Conservation (phyloP, 2,888 invertebrate genomes). For the Pycnomerus fuliginosus region DNA sequence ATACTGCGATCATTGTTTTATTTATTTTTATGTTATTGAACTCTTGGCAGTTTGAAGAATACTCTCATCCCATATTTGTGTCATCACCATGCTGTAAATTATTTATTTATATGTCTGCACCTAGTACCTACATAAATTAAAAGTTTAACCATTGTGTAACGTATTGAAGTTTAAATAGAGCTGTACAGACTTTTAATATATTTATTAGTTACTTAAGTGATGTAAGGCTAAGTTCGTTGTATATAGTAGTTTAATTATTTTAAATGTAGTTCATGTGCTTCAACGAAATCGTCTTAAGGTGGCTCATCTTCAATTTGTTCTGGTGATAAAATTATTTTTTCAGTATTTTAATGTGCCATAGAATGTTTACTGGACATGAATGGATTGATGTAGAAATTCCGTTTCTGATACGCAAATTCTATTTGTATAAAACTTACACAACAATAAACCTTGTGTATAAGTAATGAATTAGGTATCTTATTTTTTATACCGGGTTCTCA, state of each 20-base stretch:
- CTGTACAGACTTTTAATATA: conserved; percentile 44
- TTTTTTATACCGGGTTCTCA: too few species aligned
- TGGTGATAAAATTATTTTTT: conserved; percentile 22
- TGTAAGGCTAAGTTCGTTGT: conserved; percentile 29
- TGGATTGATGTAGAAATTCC: too few species aligned
- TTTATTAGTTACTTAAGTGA: conserved; percentile 30
- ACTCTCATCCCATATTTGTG: conserved; percentile 21
- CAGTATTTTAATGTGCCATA: conserved; percentile 29
- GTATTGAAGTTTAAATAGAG: conserved; percentile 38
- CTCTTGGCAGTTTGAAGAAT: conserved; percentile 17
- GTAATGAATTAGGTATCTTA: too few species aligned
- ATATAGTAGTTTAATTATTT: conserved; percentile 27
- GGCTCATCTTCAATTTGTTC: conserved; percentile 12
- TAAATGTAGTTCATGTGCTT: conserved; percentile 23
- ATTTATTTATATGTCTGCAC: conserved; percentile 37
- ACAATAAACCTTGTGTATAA: too few species aligned
- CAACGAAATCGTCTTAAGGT: conserved; percentile 11
- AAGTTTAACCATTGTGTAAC: conserved; percentile 25
- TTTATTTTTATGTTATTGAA: conserved; percentile 15
- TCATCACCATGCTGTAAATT: conserved; percentile 35
- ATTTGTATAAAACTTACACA: too few species aligned
- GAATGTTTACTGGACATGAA: too few species aligned
- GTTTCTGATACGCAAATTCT: too few species aligned
- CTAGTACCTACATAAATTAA: conserved; percentile 26
- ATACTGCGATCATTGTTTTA: conserved; percentile 5